Evolutionary conservation across 2,888 invertebrate genomes (phyloP).

Genomic region (Eurytoma californica): DNA sequence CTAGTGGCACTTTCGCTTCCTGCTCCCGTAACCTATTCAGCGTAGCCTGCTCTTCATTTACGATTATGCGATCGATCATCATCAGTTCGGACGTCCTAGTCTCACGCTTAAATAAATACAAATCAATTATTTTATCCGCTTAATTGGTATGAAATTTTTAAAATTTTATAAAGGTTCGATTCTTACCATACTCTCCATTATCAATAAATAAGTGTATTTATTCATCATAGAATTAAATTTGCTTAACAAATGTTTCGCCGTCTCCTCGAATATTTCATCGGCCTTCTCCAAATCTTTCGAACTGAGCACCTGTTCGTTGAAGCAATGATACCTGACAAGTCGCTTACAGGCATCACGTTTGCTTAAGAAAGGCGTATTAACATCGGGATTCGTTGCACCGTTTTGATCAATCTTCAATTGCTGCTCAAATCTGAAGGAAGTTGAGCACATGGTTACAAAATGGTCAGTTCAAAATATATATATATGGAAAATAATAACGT

Average conservation of each 20-base stretch:
- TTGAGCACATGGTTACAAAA: constrained; percentile 16
- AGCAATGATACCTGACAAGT: constrained; percentile 85
- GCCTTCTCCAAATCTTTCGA: constrained; percentile 82
- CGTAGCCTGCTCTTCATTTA: constrained; percentile 83
- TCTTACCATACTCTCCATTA: constrained; percentile 87
- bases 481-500: constrained; percentile 60
- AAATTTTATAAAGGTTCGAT: background rate
- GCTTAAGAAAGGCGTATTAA: constrained; percentile 82
- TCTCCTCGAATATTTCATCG: constrained; percentile 83
- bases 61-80: constrained; percentile 85
- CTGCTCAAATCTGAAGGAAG: constrained; percentile 81
- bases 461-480: background rate
- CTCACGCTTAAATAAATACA: constrained; percentile 77
- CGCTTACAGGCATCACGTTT: constrained; percentile 86
- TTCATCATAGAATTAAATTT: constrained; percentile 84
- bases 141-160: background rate
- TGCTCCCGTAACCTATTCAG: constrained; percentile 80
- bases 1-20: constrained; percentile 69
- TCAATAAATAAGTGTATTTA: constrained; percentile 83
- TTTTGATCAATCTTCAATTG: constrained; percentile 86
- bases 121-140: constrained; percentile 37
- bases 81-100: constrained; percentile 86
- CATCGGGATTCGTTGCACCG: constrained; percentile 84
- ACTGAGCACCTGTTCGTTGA: constrained; percentile 81
- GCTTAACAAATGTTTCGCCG: constrained; percentile 81